Evolutionary conservation across 2,797 vertebrate genomes (phyloP).

Genomic region (Eulemur rubriventer): DNA sequence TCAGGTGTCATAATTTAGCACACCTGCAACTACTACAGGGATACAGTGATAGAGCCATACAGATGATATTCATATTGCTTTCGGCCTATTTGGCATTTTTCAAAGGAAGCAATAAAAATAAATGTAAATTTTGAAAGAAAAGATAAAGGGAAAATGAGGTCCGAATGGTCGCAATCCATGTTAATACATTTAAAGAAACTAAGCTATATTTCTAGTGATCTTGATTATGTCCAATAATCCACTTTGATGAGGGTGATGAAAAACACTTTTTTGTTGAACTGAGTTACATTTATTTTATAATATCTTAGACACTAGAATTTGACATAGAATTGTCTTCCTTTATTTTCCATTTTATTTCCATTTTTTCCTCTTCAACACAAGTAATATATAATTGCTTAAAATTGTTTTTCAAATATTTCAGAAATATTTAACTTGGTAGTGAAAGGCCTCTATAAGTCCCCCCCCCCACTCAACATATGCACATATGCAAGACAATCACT

Average conservation of each 20-base stretch:
- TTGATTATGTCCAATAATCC: conserved; percentile 8
- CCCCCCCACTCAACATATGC: neutral
- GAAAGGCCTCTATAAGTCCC: neutral
- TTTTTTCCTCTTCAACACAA: conserved; percentile 18
- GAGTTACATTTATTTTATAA: neutral
- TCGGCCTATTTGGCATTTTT: conserved; percentile 40
- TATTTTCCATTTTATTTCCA: conserved; percentile 21
- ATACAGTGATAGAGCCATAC: neutral
- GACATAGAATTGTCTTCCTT: neutral
- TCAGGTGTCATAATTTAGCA: neutral
- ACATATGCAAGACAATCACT: neutral
- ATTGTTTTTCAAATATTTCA: neutral
- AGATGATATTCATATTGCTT: neutral
- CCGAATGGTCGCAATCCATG: neutral
- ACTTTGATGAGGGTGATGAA: neutral
- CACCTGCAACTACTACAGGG: neutral
- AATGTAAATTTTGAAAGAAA: conserved; percentile 55
- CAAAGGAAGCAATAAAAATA: conserved; percentile 41
- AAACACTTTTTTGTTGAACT: conserved; percentile 5
- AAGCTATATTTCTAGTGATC: neutral
- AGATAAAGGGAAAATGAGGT: neutral
- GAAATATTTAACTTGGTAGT: neutral
- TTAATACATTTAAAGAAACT: neutral
- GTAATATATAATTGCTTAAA: neutral
- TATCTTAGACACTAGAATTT: conserved; percentile 20